Conservation (phyloP, 2,797 vertebrate species). For the Alcedo atthis region DNA sequence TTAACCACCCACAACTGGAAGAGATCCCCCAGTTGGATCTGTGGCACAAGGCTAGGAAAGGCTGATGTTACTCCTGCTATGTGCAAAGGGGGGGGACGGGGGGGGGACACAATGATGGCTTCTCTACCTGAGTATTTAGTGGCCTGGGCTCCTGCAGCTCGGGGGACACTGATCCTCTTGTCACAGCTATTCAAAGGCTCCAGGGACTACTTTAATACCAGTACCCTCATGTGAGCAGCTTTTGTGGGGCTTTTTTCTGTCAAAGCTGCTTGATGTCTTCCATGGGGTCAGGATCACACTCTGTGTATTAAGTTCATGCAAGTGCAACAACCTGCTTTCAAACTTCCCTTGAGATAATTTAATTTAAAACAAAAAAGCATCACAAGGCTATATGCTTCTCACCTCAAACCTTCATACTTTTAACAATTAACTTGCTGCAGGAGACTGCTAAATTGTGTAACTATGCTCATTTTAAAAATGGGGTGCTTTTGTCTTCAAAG, state of each 20-base stretch:
- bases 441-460: not conserved
- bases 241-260: not conserved
- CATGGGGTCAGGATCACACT: not conserved
- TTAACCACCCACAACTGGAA: not conserved
- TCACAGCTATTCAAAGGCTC: not conserved
- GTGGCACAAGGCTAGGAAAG: not conserved
- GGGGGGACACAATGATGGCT: not conserved
- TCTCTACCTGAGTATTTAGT: not conserved
- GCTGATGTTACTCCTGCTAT: not conserved
- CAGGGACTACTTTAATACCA: not conserved
- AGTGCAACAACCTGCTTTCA: conserved; percentile 28
- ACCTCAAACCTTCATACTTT: not conserved
- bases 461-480: not conserved
- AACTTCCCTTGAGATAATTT: conserved; percentile 50
- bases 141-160: not conserved
- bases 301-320: conserved; percentile 43
- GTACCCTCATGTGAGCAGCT: not conserved
- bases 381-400: not conserved
- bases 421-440: not conserved
- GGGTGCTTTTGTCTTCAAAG: conserved; percentile 73
- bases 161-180: fast-evolving
- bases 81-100: not conserved
- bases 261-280: not conserved
- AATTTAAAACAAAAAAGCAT: conserved; percentile 37
- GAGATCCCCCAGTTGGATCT: not conserved